Evolutionary conservation across 2,888 invertebrate genomes (phyloP).

Genomic region (Troilus luridus): DNA sequence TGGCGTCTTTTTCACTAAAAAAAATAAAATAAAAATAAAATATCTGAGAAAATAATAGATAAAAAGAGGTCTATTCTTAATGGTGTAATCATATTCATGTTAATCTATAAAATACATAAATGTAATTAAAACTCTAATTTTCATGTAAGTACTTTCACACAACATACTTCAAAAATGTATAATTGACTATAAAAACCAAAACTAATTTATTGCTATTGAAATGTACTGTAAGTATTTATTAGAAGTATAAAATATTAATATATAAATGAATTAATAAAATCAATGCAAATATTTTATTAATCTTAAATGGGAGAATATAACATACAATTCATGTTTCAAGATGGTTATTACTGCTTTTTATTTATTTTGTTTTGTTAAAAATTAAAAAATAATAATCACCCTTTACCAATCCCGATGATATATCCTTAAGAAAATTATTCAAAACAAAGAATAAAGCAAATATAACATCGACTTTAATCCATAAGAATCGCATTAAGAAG

Average conservation of each 20-base stretch:
- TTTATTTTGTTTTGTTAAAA: too few species aligned
- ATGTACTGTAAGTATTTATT: constrained; percentile 8
- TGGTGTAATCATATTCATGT: not conserved
- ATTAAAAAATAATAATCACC: too few species aligned
- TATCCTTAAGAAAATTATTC: too few species aligned
- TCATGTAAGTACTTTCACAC: not conserved
- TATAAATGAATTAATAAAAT: not conserved
- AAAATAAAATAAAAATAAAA: not conserved
- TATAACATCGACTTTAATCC: not conserved
- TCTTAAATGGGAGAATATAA: too few species aligned
- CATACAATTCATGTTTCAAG: too few species aligned
- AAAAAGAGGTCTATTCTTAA: not conserved
- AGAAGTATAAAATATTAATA: not conserved
- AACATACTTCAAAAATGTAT: not conserved
- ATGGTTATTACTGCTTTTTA: too few species aligned
- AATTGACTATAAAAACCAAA: not conserved
- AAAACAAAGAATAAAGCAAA: not conserved
- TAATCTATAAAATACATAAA: not conserved
- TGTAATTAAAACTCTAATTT: not conserved
- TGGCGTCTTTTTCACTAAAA: constrained; percentile 57
- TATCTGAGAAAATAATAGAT: not conserved
- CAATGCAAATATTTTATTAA: not conserved
- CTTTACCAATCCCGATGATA: too few species aligned
- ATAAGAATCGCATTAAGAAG: not conserved
- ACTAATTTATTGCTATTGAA: not conserved